Percentiles rank a stretch among this genome's conserved stretches.
Evolutionary conservation across 2,797 vertebrate species (phyloP).

Genomic region (Phataginus tricuspis): DNA sequence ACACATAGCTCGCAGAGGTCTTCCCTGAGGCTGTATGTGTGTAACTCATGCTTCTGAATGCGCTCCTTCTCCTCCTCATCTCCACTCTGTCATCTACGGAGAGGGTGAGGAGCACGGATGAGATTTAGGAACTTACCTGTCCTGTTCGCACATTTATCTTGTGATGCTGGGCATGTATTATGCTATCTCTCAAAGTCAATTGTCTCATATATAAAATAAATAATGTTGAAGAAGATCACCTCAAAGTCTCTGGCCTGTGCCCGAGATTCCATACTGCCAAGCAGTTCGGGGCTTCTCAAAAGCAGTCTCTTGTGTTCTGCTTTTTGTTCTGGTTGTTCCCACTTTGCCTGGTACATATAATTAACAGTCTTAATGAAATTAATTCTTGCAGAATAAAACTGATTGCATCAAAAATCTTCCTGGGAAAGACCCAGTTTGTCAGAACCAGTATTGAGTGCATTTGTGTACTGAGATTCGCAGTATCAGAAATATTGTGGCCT

Average conservation of each 20-base stretch:
- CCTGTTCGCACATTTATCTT: background rate
- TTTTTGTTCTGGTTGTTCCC: background rate
- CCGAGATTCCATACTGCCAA: background rate
- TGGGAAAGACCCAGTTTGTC: background rate
- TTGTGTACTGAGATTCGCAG: background rate
- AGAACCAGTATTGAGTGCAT: background rate
- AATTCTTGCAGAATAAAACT: background rate
- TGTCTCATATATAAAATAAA: background rate
- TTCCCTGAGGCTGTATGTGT: fast-evolving
- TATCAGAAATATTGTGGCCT: background rate
- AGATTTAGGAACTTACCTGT: background rate
- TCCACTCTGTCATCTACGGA: background rate
- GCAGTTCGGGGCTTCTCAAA: background rate
- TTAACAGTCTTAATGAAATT: background rate
- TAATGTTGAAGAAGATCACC: background rate
- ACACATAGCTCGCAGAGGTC: background rate
- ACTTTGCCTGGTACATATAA: background rate
- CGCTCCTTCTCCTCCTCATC: background rate
- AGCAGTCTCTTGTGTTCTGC: background rate
- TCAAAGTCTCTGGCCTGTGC: background rate
- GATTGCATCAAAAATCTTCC: background rate
- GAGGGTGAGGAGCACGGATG: background rate
- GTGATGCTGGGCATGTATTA: background rate
- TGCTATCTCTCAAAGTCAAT: background rate
- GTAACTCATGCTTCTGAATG: background rate